Base-by-base conservation (phyloP, 2,888 invertebrate species). In the Melangyna quadrimaculata region DNA sequence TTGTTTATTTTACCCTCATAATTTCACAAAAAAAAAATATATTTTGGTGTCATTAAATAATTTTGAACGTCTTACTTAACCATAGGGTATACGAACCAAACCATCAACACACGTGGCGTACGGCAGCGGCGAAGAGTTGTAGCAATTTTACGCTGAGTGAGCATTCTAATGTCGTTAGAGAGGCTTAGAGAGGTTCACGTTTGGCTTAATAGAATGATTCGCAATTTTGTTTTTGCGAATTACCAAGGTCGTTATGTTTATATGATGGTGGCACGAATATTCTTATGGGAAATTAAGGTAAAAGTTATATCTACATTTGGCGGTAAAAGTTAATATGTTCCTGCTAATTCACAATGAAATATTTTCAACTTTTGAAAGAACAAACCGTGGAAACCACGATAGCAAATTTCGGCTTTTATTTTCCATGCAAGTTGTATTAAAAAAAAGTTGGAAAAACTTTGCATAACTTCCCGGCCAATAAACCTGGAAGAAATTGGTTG, bases 141-240 rank as follows among this genome's bases (percentile, higher is more conserved):
- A 32, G 63, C 37, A 70, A 73, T 82, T 82, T 69, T 63, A 61
- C 73, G 78, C 57, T 57, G 10, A 48, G 48, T n/a, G 57, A 65
- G 57, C 78, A 57, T 57, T 70, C 67, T 43, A 61, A 75, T 61
- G 75, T 69, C 40, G 55, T 74, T 78, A 24, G 14, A 22, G 8
- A 17, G n/a, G 32, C 24, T 0, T 2, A 45, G 55, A 29, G 14
- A 12, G 59, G 55, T 55, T 55, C 45, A 29, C 5, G 32, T 57
- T 61, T 17, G 10, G 27, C 63, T 63, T 65, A 27, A 48, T 35
- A n/a, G 8, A 67, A 67, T 51, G 10, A 51, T 35, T 67, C 32
- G 35, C 51, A 37, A 67, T 35, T 67, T 32, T 12, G 8, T 9
- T 35, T 63, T 67, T 51, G 45, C 45, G 8, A 65, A 24, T 67